Evolutionary conservation across 2,113 vertebrate species (phyloP).

Genomic region (Buteo buteo): DNA sequence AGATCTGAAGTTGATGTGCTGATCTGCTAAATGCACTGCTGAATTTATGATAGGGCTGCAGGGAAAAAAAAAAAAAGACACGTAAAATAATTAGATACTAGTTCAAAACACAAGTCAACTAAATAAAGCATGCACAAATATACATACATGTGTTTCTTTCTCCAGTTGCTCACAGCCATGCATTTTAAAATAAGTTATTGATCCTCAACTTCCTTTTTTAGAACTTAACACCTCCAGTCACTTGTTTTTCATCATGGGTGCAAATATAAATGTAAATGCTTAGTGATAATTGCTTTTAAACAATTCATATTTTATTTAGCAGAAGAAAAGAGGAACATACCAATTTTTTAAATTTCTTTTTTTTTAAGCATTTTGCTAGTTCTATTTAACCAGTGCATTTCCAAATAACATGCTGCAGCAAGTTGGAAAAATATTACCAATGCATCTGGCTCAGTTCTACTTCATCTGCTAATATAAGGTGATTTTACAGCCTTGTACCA

Average conservation of each 20-base stretch:
- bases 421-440: not conserved
- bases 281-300: not conserved
- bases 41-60: conserved; percentile 69
- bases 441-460: not conserved
- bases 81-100: not conserved
- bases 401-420: not conserved
- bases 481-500: not conserved
- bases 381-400: not conserved
- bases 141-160: not conserved
- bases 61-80: not conserved
- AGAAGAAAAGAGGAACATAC: not conserved
- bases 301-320: not conserved
- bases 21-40: conserved; percentile 65
- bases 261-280: conserved; percentile 9
- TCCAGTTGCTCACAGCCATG: not conserved
- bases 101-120: conserved; percentile 25
- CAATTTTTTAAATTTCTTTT: not conserved
- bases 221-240: not conserved
- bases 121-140: conserved; percentile 1
- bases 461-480: not conserved
- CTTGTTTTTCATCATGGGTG: not conserved
- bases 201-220: conserved; percentile 10
- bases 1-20: conserved; percentile 71
- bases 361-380: not conserved
- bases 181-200: conserved; percentile 20